phyloP scores from a whole-genome alignment of 2,113 vertebrate genomes.

The Podarcis cretensis region DNA sequence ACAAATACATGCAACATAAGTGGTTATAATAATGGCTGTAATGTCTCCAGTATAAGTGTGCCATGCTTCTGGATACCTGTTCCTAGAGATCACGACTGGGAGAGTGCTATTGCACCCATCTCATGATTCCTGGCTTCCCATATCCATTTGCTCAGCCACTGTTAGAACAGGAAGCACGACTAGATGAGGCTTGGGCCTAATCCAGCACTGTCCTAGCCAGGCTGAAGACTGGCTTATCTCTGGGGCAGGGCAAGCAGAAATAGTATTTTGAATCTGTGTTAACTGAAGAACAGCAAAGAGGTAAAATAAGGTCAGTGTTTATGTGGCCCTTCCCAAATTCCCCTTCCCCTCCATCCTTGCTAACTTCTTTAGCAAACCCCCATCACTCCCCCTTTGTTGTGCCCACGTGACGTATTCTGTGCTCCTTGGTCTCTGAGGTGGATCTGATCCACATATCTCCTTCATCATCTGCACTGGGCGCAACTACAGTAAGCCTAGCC shows the following conservation, averaged over 20 bases:
- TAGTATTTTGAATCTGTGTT: background rate
- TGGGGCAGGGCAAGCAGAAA: fast-evolving
- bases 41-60: background rate
- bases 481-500: background rate
- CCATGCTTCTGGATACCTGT: background rate
- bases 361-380: background rate
- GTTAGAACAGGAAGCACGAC: background rate
- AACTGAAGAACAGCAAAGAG: background rate
- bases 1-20: background rate
- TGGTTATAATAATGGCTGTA: background rate
- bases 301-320: background rate
- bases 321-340: background rate
- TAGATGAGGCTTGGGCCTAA: too few species aligned
- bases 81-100: background rate
- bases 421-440: background rate
- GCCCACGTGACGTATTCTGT: background rate
- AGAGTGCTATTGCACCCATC: background rate
- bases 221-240: fast-evolving
- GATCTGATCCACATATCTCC: background rate
- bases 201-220: constrained; percentile 7
- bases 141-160: background rate
- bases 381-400: background rate
- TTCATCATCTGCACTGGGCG: background rate
- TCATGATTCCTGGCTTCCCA: background rate
- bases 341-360: background rate